Base-by-base conservation (phyloP, 2,888 invertebrate genomes). In the Colostygia pectinataria region DNA sequence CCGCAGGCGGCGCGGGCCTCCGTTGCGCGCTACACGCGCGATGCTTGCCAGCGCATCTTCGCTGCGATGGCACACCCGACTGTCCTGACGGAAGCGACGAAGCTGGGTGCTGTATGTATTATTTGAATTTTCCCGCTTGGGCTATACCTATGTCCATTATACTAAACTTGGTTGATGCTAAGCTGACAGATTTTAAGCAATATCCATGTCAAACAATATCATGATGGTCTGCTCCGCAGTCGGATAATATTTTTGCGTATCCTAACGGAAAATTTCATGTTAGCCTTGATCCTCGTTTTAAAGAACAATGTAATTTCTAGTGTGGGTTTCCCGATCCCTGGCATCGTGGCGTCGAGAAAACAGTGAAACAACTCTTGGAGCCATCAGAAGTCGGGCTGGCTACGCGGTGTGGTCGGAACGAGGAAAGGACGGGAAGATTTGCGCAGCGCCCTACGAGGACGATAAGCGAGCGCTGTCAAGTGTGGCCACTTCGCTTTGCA, bases 71-170 rank as follows among this genome's bases (percentile, higher is more conserved):
- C 38, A 93, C 93, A 43, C 90, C 92, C 0, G 97, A 97, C 80
- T 97, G 97, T 68, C 94, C 95, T 0, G 96, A 97, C 75, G 96
- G 95, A 23, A 95, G 95, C 57, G 97, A 97, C 66, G 97, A 97
- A 77, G 91, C 94, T 65, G 95, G 95, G 61, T 97, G 97, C 74
- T 84, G 97, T 97, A 84, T 93, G 96, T 93, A 46, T 0, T n/a
- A n/a, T n/a, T n/a, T n/a, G n/a, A n/a, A n/a, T n/a, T n/a, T n/a
- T n/a, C n/a, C n/a, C n/a, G n/a, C n/a, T n/a, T n/a, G n/a, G n/a
- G n/a, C n/a, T n/a, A n/a, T n/a, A n/a, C n/a, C n/a, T n/a, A n/a
- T n/a, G n/a, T n/a, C n/a, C n/a, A n/a, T n/a, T n/a, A n/a, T n/a
- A n/a, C n/a, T n/a, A n/a, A n/a, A n/a, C n/a, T n/a, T n/a, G n/a